Percentiles rank a stretch among this genome's conserved stretches.
phyloP scores from a whole-genome alignment of 1,140 invertebrate species.

The Mya arenaria region DNA sequence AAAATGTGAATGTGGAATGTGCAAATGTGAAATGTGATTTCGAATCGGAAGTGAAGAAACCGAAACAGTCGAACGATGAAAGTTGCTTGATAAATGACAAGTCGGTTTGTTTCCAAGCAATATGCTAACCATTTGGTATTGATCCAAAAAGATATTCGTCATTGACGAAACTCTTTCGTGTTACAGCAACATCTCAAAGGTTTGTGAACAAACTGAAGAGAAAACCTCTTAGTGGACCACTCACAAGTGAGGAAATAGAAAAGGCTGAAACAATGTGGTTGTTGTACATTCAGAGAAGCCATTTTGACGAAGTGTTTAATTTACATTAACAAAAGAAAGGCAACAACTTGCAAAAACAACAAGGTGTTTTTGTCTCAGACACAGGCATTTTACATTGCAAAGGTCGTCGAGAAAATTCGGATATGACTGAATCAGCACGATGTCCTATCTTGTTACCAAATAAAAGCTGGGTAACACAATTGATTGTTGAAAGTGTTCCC shows the following conservation, averaged over 20 bases:
- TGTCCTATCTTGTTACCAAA: not conserved
- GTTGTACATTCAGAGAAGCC: not conserved
- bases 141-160: not conserved
- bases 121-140: not conserved
- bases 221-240: not conserved
- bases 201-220: not conserved
- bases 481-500: slow-evolving; percentile 2
- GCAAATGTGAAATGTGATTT: not conserved
- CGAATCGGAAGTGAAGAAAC: not conserved
- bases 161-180: not conserved
- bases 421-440: not conserved
- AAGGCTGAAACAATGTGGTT: not conserved
- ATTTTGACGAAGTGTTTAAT: slow-evolving; percentile 4
- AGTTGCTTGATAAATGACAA: no score
- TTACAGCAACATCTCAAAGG: not conserved
- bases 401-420: not conserved
- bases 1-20: not conserved
- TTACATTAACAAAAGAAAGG: not conserved
- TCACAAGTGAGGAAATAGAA: not conserved
- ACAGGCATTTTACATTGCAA: not conserved
- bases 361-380: not conserved
- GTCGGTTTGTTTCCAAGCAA: no score
- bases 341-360: not conserved
- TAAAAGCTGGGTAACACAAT: not conserved
- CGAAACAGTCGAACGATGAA: no score